A percentile compares a stretch with the other conserved stretches of the same genome.
Conservation (phyloP, 2,888 invertebrate species). For the Diogma glabrata region DNA sequence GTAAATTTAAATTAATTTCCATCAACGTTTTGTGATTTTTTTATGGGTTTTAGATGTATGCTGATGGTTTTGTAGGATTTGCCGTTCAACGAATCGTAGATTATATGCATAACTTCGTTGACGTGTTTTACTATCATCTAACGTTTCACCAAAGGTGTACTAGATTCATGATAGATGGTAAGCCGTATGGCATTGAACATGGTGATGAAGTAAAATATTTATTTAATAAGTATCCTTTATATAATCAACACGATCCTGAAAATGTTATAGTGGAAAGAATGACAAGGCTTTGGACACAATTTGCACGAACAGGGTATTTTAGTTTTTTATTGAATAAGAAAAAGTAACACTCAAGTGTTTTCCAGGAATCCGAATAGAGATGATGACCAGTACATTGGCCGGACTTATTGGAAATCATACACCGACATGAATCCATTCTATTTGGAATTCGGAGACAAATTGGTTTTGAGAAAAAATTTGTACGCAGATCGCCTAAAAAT, state of each 20-base stretch:
- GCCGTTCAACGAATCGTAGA: no score
- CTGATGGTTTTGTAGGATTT: no score
- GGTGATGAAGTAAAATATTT: constrained; percentile 41
- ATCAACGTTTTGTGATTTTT: no score
- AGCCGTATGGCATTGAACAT: constrained; percentile 40
- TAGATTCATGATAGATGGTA: constrained; percentile 33
- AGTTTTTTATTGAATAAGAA: neutral
- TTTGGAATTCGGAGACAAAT: constrained; percentile 30
- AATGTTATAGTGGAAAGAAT: constrained; percentile 34
- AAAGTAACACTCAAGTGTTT: neutral
- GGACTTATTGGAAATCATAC: neutral
- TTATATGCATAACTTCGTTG: constrained; percentile 42
- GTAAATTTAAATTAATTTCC: no score
- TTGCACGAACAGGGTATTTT: constrained; percentile 33
- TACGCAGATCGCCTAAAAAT: constrained; percentile 30
- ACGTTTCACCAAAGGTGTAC: constrained; percentile 49
- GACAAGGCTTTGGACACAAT: constrained; percentile 37
- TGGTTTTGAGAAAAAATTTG: constrained; percentile 28
- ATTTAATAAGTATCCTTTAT: constrained; percentile 36
- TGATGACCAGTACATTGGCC: neutral
- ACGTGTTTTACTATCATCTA: constrained; percentile 51
- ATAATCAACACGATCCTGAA: constrained; percentile 38
- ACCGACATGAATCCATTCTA: neutral
- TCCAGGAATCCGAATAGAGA: neutral
- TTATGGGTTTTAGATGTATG: no score